phyloP scores from a whole-genome alignment of 2,113 vertebrate genomes.

The Alectura lathami region DNA sequence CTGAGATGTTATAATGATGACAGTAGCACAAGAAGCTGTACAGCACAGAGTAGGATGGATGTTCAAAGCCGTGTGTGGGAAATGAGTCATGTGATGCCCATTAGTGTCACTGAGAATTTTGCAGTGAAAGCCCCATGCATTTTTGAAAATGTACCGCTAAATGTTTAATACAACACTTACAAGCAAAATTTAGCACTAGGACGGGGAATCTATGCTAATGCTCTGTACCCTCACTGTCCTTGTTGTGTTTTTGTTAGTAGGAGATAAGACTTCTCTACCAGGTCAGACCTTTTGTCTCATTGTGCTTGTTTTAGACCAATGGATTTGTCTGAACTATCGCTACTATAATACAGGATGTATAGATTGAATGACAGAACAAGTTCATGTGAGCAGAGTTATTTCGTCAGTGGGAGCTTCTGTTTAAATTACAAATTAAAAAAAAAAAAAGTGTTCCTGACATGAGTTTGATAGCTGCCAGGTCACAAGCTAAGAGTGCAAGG shows the following conservation, averaged over 20 bases:
- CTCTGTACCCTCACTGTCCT: neutral
- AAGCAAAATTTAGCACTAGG: constrained; percentile 1
- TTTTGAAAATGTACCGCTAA: constrained; percentile 18
- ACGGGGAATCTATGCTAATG: neutral
- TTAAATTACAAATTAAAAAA: neutral
- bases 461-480: constrained; percentile 16
- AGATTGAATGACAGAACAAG: constrained; percentile 1
- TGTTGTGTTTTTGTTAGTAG: neutral
- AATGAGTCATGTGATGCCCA: neutral
- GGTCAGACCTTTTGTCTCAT: neutral
- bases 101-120: constrained; percentile 8
- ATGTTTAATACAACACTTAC: constrained; percentile 8
- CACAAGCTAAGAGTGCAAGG: neutral
- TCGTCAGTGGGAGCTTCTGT: neutral
- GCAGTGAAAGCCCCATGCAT: neutral
- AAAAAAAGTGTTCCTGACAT: neutral
- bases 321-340: neutral
- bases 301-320: neutral
- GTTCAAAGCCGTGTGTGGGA: neutral
- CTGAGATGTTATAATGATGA: neutral
- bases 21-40: neutral
- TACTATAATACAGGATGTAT: neutral
- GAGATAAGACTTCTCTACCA: neutral
- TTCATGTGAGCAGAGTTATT: neutral
- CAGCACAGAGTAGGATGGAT: neutral